Evolutionary conservation across 2,888 invertebrate species (phyloP).

Genomic region (Kryphioiulus occultus): DNA sequence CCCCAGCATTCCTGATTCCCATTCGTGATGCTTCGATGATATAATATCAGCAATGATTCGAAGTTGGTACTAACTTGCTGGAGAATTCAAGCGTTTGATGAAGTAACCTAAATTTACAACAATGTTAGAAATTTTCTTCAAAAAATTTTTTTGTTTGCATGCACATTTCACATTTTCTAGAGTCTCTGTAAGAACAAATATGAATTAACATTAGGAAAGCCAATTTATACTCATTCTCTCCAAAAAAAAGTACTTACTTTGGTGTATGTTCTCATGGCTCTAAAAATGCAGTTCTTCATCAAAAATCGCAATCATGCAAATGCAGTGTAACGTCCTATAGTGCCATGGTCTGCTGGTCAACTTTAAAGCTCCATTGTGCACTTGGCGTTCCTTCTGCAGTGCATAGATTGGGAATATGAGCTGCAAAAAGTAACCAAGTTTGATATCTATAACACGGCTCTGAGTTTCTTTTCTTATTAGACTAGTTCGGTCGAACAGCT

Average conservation of each 20-base stretch:
- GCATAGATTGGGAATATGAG: conserved; percentile 20
- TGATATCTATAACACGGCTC: neutral
- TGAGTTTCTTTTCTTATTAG: conserved; percentile 3
- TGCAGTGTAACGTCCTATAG: neutral
- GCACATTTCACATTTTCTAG: no score
- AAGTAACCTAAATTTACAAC: no score
- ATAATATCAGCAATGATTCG: neutral
- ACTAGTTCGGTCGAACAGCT: conserved; percentile 17
- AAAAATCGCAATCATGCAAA: no score
- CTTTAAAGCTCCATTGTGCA: neutral
- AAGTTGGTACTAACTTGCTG: neutral
- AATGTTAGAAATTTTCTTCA: no score
- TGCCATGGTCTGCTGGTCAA: neutral
- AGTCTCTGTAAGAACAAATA: no score
- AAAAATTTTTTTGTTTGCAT: no score
- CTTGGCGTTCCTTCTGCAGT: neutral
- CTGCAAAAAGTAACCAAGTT: neutral
- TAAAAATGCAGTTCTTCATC: no score
- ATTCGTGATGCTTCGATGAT: neutral
- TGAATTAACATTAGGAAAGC: no score
- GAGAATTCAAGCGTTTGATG: neutral
- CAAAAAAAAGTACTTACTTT: no score
- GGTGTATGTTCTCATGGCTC: no score
- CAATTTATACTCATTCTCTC: no score
- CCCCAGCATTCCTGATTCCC: neutral